Evolutionary conservation across 2,113 vertebrate genomes (phyloP).

Genomic region (Argyrosomus japonicus): DNA sequence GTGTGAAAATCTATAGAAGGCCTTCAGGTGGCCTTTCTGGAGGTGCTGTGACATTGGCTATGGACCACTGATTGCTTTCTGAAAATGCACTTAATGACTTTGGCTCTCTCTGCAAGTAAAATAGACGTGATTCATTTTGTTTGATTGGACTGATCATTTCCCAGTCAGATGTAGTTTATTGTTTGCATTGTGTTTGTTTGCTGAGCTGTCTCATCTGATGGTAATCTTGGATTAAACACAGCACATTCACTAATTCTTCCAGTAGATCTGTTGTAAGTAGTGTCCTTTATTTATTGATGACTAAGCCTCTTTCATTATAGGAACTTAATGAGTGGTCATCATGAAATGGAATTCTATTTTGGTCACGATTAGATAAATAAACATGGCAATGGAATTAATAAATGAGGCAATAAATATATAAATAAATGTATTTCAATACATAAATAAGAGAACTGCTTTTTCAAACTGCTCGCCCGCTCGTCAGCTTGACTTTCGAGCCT

Average conservation of each 20-base stretch:
- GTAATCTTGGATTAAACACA: neutral
- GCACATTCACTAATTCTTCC: no score
- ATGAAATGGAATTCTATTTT: no score
- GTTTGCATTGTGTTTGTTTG: neutral
- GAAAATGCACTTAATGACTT: neutral
- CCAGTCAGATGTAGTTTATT: neutral
- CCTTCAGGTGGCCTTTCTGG: neutral
- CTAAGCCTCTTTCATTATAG: neutral
- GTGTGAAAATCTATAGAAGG: constrained; percentile 7
- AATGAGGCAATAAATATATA: no score
- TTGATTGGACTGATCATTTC: neutral
- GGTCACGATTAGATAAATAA: no score
- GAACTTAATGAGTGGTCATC: neutral
- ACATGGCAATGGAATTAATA: no score
- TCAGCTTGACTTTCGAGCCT: no score
- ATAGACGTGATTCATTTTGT: neutral
- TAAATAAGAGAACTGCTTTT: no score
- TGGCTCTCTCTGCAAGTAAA: neutral
- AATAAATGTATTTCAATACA: no score
- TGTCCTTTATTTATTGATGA: no score
- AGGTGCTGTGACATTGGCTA: neutral
- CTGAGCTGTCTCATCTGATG: neutral
- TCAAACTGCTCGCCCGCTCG: no score
- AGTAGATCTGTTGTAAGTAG: no score
- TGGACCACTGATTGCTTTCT: neutral